A percentile compares a stretch with the other conserved stretches of the same genome.
Evolutionary conservation across 1,140 invertebrate genomes (phyloP).

Genomic region (Holotrichia oblita): DNA sequence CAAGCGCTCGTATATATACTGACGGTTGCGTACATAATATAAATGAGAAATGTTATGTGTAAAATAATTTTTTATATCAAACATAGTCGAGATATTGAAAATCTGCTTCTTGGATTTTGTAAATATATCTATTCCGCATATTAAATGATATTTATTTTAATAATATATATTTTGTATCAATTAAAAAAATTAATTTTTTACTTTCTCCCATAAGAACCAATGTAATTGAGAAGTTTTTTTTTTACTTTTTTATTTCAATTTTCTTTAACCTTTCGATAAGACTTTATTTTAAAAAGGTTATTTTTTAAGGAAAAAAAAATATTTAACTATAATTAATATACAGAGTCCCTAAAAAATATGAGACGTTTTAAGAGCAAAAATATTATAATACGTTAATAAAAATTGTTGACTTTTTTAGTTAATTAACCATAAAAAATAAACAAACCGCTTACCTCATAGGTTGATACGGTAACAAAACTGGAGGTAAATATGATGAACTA

Average conservation of each 20-base stretch:
- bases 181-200: neutral
- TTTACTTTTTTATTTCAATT: too few species aligned
- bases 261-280: too few species aligned
- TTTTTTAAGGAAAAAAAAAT: too few species aligned
- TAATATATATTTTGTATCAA: neutral
- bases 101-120: neutral
- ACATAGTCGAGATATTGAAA: neutral
- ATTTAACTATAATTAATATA: too few species aligned
- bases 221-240: too few species aligned
- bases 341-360: too few species aligned
- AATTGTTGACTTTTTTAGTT: neutral
- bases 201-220: neutral
- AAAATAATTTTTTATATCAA: neutral
- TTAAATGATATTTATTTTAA: neutral
- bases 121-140: neutral
- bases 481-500: constrained; percentile 34
- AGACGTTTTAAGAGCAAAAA: too few species aligned
- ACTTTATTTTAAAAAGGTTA: too few species aligned
- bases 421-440: neutral
- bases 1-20: constrained; percentile 57
- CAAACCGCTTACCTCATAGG: neutral
- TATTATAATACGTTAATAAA: neutral
- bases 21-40: neutral
- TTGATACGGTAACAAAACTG: constrained; percentile 15
- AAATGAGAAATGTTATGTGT: neutral